Base-by-base conservation (phyloP, 2,888 invertebrate genomes). In the Nasonia oneida region DNA sequence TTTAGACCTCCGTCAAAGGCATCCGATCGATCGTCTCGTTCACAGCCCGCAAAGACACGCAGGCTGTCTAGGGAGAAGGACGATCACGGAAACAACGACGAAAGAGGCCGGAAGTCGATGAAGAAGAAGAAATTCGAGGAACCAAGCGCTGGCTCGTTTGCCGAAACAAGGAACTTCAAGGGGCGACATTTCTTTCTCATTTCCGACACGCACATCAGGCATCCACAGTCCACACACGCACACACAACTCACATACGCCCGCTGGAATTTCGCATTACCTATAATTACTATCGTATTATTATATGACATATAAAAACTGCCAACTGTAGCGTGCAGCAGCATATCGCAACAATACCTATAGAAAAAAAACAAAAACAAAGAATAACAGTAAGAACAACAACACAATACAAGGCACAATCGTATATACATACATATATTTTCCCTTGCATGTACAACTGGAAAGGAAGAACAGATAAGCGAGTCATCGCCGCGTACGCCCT, bases 11-110 rank as follows among this genome's bases (percentile, higher is more conserved):
- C 75, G 97, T 97, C 83, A 97, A 97, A 94, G 97, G 97, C 4
- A 97, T 97, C 89, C 95, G 97, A 85, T 97, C 97, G 76, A 97
- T 97, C 90, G 97, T 97, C 42, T 97, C 97, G 57, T 97, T 97
- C 94, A 95, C 96, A 18, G 96, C 95, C 42, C 94, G 96, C 82
- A 96, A 96, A 92, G 96, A 96, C 89, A 94, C 95, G 92, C 95
- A 87, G 93, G 94, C 61, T 90, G 92, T 89, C 92, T 93, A 93
- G 23, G 53, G 29, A 42, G n/a, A 23, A 29, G 14, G 77, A 42
- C n/a, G 39, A 37, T 71, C 61, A 29, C 33, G 18, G 23, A 39
- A 57, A 78, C 6, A 23, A 53, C 15, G 74, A 50, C 14, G 1
- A 23, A 33, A 10, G 23, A 47, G 18, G 37, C 57, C 18, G 23